A percentile compares a stretch with the other conserved stretches of the same genome.
Evolutionary conservation across 2,888 invertebrate genomes (phyloP).

Genomic region (Papilio protenor): DNA sequence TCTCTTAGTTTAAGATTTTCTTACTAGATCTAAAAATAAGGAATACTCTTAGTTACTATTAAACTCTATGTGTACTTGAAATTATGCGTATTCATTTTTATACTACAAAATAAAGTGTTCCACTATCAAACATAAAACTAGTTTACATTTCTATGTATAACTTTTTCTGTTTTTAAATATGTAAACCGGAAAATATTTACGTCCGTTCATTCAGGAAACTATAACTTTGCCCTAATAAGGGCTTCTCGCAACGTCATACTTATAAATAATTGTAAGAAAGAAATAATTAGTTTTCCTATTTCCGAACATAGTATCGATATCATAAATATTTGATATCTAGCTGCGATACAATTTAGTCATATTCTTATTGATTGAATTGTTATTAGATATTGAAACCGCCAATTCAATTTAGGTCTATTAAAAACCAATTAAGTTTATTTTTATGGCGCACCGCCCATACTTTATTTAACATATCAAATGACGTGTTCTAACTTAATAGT

Average conservation of each 20-base stretch:
- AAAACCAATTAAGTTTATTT: neutral
- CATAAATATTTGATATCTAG: neutral
- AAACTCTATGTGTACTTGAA: neutral
- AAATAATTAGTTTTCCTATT: neutral
- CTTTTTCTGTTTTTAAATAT: neutral
- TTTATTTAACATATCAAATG: neutral
- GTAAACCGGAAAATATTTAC: conserved; percentile 25
- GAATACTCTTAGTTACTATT: too few species aligned
- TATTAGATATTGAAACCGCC: neutral
- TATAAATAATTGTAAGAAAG: neutral
- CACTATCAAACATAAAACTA: conserved; percentile 1
- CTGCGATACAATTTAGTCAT: neutral
- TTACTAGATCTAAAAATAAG: too few species aligned
- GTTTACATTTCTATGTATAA: conserved; percentile 6
- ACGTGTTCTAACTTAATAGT: neutral
- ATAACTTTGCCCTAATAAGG: conserved; percentile 26
- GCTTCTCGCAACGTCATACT: neutral
- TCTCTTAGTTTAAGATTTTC: too few species aligned
- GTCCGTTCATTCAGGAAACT: conserved; percentile 32
- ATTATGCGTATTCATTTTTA: neutral
- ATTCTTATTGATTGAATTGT: neutral
- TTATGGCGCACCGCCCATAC: neutral
- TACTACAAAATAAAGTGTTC: too few species aligned
- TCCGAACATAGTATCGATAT: neutral
- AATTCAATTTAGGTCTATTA: neutral